Conservation (phyloP, 2,797 vertebrate genomes). For the Harpagifer antarcticus region DNA sequence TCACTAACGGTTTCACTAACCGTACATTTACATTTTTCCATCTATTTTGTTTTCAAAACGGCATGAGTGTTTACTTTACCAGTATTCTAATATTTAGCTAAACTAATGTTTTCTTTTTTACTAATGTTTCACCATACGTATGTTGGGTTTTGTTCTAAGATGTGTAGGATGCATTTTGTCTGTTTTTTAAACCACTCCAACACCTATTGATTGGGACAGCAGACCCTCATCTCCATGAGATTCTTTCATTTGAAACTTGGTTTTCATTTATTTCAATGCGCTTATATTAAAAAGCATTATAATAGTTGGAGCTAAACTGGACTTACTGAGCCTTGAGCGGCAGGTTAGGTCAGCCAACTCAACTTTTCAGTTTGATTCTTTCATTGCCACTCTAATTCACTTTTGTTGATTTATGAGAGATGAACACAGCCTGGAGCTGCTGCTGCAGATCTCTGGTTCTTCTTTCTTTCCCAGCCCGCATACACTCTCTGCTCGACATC, state of each 20-base stretch:
- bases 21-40: neutral
- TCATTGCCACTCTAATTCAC: constrained; percentile 22
- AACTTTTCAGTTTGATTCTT: constrained; percentile 9
- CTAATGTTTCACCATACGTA: neutral
- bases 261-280: neutral
- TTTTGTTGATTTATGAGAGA: constrained; percentile 42
- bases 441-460: constrained; percentile 27
- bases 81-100: neutral
- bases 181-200: neutral
- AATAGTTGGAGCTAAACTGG: neutral
- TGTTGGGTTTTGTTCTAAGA: neutral
- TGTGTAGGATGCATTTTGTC: neutral
- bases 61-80: too few relatives aligned
- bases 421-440: constrained; percentile 25
- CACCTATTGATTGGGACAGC: neutral
- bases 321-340: neutral
- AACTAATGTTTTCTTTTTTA: neutral
- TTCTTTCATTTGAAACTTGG: neutral
- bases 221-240: neutral
- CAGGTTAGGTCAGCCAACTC: constrained; percentile 10
- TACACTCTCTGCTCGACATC: constrained; percentile 1
- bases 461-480: constrained; percentile 19
- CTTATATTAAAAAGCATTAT: neutral
- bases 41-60: neutral
- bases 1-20: neutral